Conservation (phyloP, 2,113 vertebrate genomes). For the Mesocricetus auratus region DNA sequence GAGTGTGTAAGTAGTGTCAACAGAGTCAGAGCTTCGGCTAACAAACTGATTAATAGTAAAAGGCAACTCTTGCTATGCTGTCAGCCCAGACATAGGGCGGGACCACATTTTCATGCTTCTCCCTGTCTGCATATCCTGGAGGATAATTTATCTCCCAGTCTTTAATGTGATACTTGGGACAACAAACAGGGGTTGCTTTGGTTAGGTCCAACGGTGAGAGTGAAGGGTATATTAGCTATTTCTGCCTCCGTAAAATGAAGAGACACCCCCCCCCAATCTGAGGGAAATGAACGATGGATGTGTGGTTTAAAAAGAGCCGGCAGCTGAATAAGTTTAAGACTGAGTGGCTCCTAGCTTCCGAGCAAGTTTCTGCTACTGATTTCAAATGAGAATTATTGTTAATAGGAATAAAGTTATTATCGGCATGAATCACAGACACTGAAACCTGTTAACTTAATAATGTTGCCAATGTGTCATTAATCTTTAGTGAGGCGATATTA, state of each 20-base stretch:
- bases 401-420: conserved; percentile 85
- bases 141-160: neutral
- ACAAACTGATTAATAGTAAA: neutral
- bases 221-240: conserved; percentile 7
- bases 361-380: conserved; percentile 75
- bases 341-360: conserved; percentile 64
- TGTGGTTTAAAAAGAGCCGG: conserved; percentile 37
- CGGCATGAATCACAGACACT: conserved; percentile 78
- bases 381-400: conserved; percentile 82
- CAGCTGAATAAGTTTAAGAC: conserved; percentile 47
- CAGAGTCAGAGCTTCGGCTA: neutral
- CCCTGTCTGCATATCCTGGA: neutral
- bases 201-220: neutral
- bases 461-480: conserved; percentile 79
- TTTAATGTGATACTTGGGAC: neutral
- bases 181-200: conserved; percentile 41
- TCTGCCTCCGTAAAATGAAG: conserved; percentile 46
- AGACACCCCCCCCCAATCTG: conserved; percentile 41
- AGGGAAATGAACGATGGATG: conserved; percentile 54
- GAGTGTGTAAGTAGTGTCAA: neutral
- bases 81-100: neutral
- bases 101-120: neutral
- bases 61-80: neutral
- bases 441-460: conserved; percentile 84
- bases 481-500: conserved; percentile 80